Percentiles rank a stretch among this genome's conserved stretches.
Evolutionary conservation across 2,888 invertebrate genomes (phyloP).

Genomic region (Diaperis boleti): DNA sequence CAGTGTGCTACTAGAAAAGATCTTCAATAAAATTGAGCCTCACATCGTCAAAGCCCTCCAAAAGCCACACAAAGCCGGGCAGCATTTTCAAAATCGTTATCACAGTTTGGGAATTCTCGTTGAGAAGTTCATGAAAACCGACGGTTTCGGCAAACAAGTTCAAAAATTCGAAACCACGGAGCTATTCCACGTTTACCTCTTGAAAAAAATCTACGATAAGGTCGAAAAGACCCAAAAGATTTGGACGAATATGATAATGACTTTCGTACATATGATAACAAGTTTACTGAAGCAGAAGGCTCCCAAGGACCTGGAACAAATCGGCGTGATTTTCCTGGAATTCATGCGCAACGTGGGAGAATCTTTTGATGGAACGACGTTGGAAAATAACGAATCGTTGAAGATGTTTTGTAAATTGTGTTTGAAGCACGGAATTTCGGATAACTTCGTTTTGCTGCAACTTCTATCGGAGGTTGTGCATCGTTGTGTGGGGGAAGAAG

Average conservation of each 20-base stretch:
- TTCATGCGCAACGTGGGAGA: constrained; percentile 41
- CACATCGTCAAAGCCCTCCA: constrained; percentile 75
- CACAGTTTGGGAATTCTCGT: constrained; percentile 72
- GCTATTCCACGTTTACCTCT: constrained; percentile 70
- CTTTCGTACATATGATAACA: constrained; percentile 69
- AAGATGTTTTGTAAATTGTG: constrained; percentile 74
- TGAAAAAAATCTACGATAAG: constrained; percentile 71
- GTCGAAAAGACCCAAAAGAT: constrained; percentile 63
- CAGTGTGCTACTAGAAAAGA: constrained; percentile 67
- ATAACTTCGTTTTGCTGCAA: constrained; percentile 57
- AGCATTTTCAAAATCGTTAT: constrained; percentile 73
- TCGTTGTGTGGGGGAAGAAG: constrained; percentile 69
- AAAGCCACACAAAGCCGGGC: constrained; percentile 78
- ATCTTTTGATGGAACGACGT: not conserved
- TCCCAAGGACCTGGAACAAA: constrained; percentile 45
- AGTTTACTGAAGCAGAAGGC: constrained; percentile 65
- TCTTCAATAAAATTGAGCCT: constrained; percentile 73
- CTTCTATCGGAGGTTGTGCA: constrained; percentile 71
- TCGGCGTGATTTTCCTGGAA: constrained; percentile 46
- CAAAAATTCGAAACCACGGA: constrained; percentile 75
- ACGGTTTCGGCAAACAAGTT: constrained; percentile 70
- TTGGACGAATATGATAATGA: constrained; percentile 69
- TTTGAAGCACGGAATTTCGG: constrained; percentile 74
- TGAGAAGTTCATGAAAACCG: constrained; percentile 72
- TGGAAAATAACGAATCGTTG: constrained; percentile 68